Base-by-base conservation (phyloP, 92 coral and sea anemone species). In the Muricea muricata region DNA sequence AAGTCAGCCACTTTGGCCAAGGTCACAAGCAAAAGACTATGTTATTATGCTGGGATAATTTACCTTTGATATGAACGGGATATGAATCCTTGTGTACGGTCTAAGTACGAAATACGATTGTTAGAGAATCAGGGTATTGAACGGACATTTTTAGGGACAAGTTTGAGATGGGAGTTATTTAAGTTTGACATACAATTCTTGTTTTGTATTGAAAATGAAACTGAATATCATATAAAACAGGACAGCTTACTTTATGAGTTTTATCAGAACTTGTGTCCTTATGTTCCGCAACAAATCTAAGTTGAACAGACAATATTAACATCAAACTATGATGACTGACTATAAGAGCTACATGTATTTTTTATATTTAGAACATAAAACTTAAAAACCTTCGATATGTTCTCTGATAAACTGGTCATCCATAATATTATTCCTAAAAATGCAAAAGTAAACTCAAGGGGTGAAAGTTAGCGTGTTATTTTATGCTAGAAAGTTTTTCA, bases 381-480 rank as follows among this genome's bases (percentile, higher is more conserved):
- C 54, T 18, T 18, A 47, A 47, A 14, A 88, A 93, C 97, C 97
- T 87, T 97, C 99, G 21, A 97, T 97, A 77, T 97, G 99, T 68
- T 97, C 99, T 70, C 99, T 87, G 33, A 97, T 97, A 73, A 97
- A 97, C 18, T 93, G 99, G 55, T 97, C 99, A 73, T 97, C 99
- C 99, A 97, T 97, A 25, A 97, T 97, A 83, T 97, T 97, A 79
- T 90, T 92, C 39, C 99, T 93, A 50, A 21, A 63, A 20, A 32
- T 48, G 35, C 32, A 25, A 32, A 34, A 78, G 32, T n/a, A n/a
- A n/a, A n/a, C n/a, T n/a, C n/a, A n/a, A n/a, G n/a, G n/a, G n/a
- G n/a, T n/a, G n/a, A n/a, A n/a, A n/a, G n/a, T n/a, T n/a, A n/a
- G n/a, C n/a, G n/a, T n/a, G 32, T 0, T 20, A 60, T 30, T 6